Percentiles rank a stretch among this genome's conserved stretches.
These are phyloP conservation scores for Hemichromis elongatus DNA, from an alignment of 2,113 vertebrate species.

Conservation along the genomic window DNA sequence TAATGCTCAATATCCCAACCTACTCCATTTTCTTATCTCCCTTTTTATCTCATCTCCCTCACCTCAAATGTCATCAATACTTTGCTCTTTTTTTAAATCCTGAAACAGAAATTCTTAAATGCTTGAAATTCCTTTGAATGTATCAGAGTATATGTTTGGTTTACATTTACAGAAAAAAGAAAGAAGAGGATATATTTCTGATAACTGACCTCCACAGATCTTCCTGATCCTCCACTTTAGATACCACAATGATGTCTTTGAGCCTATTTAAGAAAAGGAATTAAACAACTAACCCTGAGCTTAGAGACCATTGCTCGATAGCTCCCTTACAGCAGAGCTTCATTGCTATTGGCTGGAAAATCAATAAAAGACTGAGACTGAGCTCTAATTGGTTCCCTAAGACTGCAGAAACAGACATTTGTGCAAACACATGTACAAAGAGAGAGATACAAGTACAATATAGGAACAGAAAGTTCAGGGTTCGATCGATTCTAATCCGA, in stretches of 20 bases:
- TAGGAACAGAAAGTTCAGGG: constrained; percentile 26
- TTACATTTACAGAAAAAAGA: neutral
- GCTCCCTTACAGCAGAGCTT: constrained; percentile 32
- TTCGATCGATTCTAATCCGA: constrained; percentile 44
- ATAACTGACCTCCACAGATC: neutral
- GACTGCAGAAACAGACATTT: constrained; percentile 27
- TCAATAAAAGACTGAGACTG: constrained; percentile 50
- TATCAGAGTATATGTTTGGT: neutral
- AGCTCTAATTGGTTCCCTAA: constrained; percentile 57
- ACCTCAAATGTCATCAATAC: neutral
- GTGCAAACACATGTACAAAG: constrained; percentile 10
- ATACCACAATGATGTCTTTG: neutral
- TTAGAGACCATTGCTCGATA: constrained; percentile 25
- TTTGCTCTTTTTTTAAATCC: neutral
- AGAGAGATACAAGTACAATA: constrained; percentile 24
- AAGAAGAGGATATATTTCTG: neutral
- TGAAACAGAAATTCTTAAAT: neutral
- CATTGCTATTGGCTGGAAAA: constrained; percentile 66
- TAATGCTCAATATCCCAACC: neutral
- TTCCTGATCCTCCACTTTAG: neutral
- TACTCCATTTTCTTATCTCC: neutral
- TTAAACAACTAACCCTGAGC: constrained; percentile 34
- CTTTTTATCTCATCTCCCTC: neutral
- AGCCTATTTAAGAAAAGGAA: constrained; percentile 37
- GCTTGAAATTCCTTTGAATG: neutral